These are phyloP conservation scores for Euplexia lucipara DNA, from an alignment of 2,888 invertebrate species.

Conservation along the genomic window DNA sequence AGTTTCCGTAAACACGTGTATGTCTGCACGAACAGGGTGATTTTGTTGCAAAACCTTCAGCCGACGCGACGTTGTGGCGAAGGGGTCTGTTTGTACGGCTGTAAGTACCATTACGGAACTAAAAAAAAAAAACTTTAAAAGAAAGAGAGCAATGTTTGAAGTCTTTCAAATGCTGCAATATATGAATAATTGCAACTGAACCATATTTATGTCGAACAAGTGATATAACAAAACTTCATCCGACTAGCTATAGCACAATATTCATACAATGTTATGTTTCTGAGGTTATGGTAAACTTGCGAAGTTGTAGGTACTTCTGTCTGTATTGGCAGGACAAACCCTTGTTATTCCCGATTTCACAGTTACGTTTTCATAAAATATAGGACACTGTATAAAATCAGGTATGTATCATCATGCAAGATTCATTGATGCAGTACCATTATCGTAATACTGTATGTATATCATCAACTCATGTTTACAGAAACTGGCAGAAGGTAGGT, in stretches of 20 bases:
- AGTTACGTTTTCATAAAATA: background rate
- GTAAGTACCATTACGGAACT: background rate
- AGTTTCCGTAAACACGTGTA: background rate
- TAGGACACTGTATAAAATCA: conserved; percentile 5
- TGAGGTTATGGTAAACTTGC: background rate
- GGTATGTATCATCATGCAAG: conserved; percentile 12
- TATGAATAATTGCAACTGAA: background rate
- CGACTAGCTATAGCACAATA: background rate
- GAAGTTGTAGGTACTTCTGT: background rate
- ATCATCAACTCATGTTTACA: conserved; percentile 18
- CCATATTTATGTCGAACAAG: too few relatives aligned
- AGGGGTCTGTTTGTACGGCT: background rate
- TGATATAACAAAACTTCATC: too few relatives aligned
- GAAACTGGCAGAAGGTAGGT: conserved; percentile 1
- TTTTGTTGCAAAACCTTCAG: background rate
- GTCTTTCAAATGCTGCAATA: background rate
- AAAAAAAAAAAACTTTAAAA: background rate
- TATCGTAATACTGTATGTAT: conserved; percentile 3
- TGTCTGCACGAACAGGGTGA: background rate
- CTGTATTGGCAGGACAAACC: background rate
- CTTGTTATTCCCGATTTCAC: background rate
- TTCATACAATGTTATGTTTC: background rate
- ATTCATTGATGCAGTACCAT: conserved; percentile 21
- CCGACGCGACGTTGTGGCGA: background rate
- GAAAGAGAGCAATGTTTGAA: background rate